These are phyloP conservation scores for Phalloptychus januarius DNA, from an alignment of 2,797 vertebrate genomes.

Conservation along the genomic window DNA sequence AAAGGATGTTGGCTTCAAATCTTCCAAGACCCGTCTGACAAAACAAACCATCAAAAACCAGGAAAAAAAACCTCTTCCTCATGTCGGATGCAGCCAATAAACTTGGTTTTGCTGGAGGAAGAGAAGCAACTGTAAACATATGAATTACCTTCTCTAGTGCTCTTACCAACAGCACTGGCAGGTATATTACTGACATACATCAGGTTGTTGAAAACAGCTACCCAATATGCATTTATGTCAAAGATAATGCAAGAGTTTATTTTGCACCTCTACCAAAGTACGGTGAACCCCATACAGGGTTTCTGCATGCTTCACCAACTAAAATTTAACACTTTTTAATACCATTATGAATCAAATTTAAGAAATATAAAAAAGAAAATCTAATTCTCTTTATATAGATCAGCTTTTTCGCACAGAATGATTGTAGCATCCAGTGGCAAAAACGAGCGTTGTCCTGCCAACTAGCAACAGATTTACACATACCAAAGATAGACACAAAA, in stretches of 20 bases:
- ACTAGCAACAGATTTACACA: too few species aligned
- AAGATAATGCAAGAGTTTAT: background rate
- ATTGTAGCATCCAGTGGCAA: too few species aligned
- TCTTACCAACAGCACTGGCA: background rate
- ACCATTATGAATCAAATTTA: too few species aligned
- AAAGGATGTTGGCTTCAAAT: background rate
- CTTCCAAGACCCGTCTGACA: background rate
- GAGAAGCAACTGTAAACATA: background rate
- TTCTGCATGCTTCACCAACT: too few species aligned
- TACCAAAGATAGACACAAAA: too few species aligned
- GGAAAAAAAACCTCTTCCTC: background rate
- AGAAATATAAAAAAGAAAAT: too few species aligned
- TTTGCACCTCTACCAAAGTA: too few species aligned
- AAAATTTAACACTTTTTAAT: too few species aligned
- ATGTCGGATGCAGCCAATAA: background rate
- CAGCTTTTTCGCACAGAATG: too few species aligned
- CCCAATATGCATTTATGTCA: background rate
- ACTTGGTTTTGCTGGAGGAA: background rate
- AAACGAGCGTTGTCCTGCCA: too few species aligned
- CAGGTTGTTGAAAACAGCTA: background rate
- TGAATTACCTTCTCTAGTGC: background rate
- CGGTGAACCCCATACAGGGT: too few species aligned
- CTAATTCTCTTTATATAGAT: too few species aligned
- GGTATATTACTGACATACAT: background rate
- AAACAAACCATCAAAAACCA: background rate